Evolutionary conservation across 2,888 invertebrate species (phyloP).

Genomic region (Malacosoma neustria): DNA sequence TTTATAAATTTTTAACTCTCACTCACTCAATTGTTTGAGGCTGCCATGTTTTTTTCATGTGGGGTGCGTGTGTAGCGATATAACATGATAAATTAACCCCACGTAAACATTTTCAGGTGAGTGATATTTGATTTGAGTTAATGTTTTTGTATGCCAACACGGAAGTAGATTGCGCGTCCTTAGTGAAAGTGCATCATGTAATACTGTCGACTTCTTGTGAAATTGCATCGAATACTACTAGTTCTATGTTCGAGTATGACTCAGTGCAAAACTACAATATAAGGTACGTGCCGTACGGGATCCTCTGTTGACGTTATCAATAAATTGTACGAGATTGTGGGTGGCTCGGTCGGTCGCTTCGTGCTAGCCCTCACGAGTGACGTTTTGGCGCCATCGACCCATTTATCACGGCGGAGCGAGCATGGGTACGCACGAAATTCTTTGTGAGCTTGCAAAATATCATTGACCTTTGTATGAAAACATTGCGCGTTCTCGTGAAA

Average conservation of each 20-base stretch:
- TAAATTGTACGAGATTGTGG: slow-evolving; percentile 17
- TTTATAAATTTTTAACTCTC: slow-evolving; percentile 53
- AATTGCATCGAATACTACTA: slow-evolving; percentile 56
- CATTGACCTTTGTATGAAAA: slow-evolving; percentile 45
- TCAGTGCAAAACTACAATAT: slow-evolving; percentile 37
- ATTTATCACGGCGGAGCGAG: slow-evolving; percentile 58
- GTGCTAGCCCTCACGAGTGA: slow-evolving; percentile 45
- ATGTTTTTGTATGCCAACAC: slow-evolving; percentile 35
- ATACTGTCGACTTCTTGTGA: slow-evolving; percentile 68
- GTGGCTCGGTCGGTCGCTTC: slow-evolving; percentile 22
- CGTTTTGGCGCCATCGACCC: slow-evolving; percentile 75
- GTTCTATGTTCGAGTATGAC: slow-evolving; percentile 32
- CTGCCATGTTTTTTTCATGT: slow-evolving; percentile 88
- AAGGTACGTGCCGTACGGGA: slow-evolving; percentile 21
- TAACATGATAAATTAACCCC: slow-evolving; percentile 67
- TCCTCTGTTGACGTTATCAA: slow-evolving; percentile 26
- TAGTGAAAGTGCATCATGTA: slow-evolving; percentile 75
- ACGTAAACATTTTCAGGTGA: slow-evolving; percentile 60
- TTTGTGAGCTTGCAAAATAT: slow-evolving; percentile 40
- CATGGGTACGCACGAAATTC: slow-evolving; percentile 44
- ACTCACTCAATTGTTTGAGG: slow-evolving; percentile 49
- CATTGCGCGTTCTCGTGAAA: slow-evolving; percentile 29
- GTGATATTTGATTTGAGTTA: slow-evolving; percentile 32
- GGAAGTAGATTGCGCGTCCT: slow-evolving; percentile 47
- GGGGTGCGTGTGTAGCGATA: slow-evolving; percentile 76